phyloP scores from a whole-genome alignment of 2,113 vertebrate genomes.

The Axis porcinus region DNA sequence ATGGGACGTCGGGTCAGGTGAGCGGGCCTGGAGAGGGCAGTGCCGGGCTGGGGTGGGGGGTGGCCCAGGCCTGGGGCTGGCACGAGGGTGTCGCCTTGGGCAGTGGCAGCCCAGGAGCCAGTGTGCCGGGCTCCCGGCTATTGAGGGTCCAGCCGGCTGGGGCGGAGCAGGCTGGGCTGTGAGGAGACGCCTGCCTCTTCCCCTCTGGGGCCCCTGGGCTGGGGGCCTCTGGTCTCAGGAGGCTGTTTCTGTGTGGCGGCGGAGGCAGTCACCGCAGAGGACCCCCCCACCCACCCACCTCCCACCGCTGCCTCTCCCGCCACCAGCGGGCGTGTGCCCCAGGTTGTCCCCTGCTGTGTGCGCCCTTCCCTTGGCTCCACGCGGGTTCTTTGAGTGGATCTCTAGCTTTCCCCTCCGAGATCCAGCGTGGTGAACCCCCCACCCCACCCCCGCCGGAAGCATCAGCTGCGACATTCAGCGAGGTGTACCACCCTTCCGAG shows the following conservation, averaged over 20 bases:
- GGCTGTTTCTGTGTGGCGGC: background rate
- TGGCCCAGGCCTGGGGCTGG: background rate
- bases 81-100: background rate
- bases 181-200: fast-evolving
- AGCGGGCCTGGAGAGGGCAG: background rate
- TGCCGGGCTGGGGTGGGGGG: background rate
- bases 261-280: background rate
- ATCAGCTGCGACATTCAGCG: fast-evolving
- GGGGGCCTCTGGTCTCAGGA: background rate
- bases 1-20: background rate
- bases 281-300: background rate
- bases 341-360: background rate
- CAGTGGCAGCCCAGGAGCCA: background rate
- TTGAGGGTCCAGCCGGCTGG: fast-evolving
- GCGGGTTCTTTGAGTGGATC: background rate
- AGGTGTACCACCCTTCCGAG: background rate
- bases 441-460: background rate
- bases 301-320: fast-evolving
- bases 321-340: fast-evolving
- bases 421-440: background rate
- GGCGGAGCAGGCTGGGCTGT: background rate
- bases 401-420: background rate
- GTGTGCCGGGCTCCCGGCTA: background rate
- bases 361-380: background rate
- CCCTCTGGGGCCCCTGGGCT: background rate